Conservation (phyloP, 1,140 invertebrate species). For the Portunus trituberculatus region DNA sequence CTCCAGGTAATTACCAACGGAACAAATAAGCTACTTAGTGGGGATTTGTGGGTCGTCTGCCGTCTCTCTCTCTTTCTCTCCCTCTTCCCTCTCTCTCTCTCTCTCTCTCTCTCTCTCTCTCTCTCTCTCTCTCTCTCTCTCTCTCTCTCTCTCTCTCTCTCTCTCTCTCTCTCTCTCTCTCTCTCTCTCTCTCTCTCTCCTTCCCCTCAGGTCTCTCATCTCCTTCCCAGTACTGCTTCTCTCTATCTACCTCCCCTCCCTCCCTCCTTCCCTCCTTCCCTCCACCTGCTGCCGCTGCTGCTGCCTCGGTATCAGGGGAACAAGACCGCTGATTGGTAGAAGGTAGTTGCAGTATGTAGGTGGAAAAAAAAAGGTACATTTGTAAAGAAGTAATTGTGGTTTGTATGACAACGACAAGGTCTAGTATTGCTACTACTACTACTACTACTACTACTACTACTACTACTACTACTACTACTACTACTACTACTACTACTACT, state of each 20-base stretch:
- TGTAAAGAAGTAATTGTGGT: too few relatives aligned
- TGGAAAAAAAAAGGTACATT: too few relatives aligned
- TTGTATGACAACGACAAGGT: too few relatives aligned
- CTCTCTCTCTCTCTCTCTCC: too few relatives aligned
- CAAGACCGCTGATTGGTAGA: background rate
- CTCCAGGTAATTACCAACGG: too few relatives aligned
- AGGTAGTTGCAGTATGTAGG: too few relatives aligned
- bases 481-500: slow-evolving; percentile 18
- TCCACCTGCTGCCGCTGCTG: background rate
- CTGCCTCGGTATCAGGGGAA: background rate
- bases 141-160: too few relatives aligned
- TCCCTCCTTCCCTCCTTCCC: background rate
- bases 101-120: too few relatives aligned
- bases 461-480: slow-evolving; percentile 13
- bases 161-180: too few relatives aligned
- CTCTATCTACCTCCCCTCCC: slow-evolving; percentile 23
- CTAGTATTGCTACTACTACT: background rate
- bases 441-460: slow-evolving; percentile 30
- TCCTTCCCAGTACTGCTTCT: background rate
- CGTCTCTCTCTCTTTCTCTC: background rate
- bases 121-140: too few relatives aligned
- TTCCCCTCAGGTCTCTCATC: background rate
- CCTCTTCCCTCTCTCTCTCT: background rate
- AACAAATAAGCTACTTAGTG: too few relatives aligned
- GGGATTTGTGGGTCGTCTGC: background rate